These are phyloP conservation scores for Fragum sueziense DNA, from an alignment of 2,888 invertebrate species.

Conservation along the genomic window DNA sequence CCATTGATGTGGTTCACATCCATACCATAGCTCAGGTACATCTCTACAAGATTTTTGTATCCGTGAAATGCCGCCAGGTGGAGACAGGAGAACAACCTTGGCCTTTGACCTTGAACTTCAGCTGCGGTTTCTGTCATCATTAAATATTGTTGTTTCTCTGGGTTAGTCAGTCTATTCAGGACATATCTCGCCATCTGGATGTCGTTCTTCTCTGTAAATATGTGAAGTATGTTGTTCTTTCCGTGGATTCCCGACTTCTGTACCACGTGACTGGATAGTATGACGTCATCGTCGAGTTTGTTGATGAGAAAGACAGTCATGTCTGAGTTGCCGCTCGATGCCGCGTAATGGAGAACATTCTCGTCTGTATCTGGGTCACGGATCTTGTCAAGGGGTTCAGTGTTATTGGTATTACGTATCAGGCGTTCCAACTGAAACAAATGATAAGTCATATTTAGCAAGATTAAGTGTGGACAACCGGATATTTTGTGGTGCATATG, in stretches of 20 bases:
- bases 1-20: constrained; percentile 71
- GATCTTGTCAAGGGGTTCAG: constrained; percentile 7
- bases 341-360: constrained; percentile 70
- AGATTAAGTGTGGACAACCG: no score
- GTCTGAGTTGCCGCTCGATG: constrained; percentile 54
- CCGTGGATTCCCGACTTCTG: constrained; percentile 62
- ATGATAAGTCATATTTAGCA: no score
- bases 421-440: neutral
- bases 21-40: constrained; percentile 64
- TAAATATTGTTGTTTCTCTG: constrained; percentile 40
- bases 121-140: constrained; percentile 69
- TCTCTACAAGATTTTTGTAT: constrained; percentile 58
- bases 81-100: constrained; percentile 72
- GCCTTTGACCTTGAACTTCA: constrained; percentile 78
- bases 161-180: constrained; percentile 39
- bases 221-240: constrained; percentile 75
- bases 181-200: constrained; percentile 63
- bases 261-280: constrained; percentile 63
- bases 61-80: constrained; percentile 75
- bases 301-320: constrained; percentile 56
- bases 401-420: neutral
- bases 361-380: constrained; percentile 58
- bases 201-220: constrained; percentile 71
- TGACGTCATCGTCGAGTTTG: constrained; percentile 34
- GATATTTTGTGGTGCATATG: no score